These are phyloP conservation scores for Otocyon megalotis DNA, from an alignment of 2,113 vertebrate genomes.

Conservation along the genomic window DNA sequence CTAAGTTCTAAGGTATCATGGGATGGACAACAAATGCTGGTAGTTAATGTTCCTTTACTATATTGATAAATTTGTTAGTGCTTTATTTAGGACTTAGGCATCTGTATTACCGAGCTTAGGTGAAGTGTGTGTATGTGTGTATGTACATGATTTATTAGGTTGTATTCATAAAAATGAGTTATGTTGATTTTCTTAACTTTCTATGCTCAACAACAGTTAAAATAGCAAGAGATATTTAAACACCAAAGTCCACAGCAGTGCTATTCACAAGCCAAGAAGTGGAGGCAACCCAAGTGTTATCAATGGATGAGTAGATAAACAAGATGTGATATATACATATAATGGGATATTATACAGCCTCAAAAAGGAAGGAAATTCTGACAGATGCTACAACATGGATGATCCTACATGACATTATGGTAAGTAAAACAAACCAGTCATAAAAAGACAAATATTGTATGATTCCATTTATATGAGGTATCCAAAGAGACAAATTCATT, in stretches of 20 bases:
- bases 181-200: constrained; percentile 9
- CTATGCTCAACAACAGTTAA: neutral
- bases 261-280: neutral
- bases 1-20: neutral
- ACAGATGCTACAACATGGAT: neutral
- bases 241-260: neutral
- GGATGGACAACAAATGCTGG: neutral
- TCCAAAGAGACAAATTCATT: neutral
- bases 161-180: neutral
- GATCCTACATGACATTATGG: neutral
- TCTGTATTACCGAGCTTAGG: neutral
- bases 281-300: neutral
- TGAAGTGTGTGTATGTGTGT: neutral
- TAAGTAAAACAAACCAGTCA: constrained; percentile 6
- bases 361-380: neutral
- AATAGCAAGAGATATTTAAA: neutral
- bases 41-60: constrained; percentile 4
- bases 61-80: neutral
- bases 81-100: neutral
- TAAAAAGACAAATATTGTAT: neutral
- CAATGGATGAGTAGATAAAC: neutral
- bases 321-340: neutral
- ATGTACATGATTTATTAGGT: neutral
- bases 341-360: neutral
- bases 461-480: neutral